These are phyloP conservation scores for Calliscelio sp. DNA, from an alignment of 2,888 invertebrate species.

Conservation along the genomic window DNA sequence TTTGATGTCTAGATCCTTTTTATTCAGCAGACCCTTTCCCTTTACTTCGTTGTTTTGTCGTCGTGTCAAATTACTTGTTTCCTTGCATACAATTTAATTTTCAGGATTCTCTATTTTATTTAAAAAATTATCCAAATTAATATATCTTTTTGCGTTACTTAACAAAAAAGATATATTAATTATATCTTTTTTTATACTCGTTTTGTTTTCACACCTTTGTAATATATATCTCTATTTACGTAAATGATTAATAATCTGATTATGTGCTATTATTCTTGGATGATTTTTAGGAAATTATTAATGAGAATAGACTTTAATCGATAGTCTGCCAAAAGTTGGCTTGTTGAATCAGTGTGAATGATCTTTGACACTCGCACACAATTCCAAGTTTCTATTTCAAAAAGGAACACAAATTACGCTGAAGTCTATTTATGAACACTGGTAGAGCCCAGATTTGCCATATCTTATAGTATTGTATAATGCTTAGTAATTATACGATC, in stretches of 20 bases:
- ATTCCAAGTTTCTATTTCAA: slow-evolving; percentile 56
- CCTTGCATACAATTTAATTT: too few relatives aligned
- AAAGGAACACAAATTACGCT: slow-evolving; percentile 66
- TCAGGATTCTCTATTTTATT: too few relatives aligned
- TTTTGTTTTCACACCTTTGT: too few relatives aligned
- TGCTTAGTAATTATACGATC: not conserved
- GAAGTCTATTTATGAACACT: slow-evolving; percentile 55
- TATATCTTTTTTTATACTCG: too few relatives aligned
- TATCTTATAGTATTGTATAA: slow-evolving; percentile 34
- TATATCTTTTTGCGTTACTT: too few relatives aligned
- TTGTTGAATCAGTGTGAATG: slow-evolving; percentile 42
- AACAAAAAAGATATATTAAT: too few relatives aligned
- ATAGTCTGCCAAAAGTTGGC: slow-evolving; percentile 30
- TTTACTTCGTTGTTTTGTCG: slow-evolving; percentile 13
- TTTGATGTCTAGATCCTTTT: slow-evolving; percentile 52
- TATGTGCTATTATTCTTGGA: too few relatives aligned
- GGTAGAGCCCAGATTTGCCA: slow-evolving; percentile 47
- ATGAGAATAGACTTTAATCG: slow-evolving; percentile 8
- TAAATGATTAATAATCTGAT: too few relatives aligned
- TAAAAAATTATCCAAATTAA: slow-evolving; percentile 3
- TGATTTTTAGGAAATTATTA: too few relatives aligned
- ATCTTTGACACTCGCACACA: slow-evolving; percentile 52
- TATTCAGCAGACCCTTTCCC: slow-evolving; percentile 22
- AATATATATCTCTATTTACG: too few relatives aligned
- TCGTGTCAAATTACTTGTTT: slow-evolving; percentile 24